Evolutionary conservation across 2,113 vertebrate genomes (phyloP).

Genomic region (Equus quagga): DNA sequence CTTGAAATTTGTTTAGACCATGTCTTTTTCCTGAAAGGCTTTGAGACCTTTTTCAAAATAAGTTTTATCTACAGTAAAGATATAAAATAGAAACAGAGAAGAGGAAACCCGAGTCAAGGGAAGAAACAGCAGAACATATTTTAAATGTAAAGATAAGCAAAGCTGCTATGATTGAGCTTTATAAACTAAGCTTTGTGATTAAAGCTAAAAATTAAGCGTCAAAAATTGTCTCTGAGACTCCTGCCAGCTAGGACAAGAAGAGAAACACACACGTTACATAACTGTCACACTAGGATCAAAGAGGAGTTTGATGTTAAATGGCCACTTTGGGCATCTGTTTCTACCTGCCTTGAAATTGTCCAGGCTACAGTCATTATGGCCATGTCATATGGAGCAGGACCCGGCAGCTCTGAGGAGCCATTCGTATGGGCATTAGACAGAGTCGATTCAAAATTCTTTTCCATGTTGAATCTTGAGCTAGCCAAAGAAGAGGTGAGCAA

Average conservation of each 20-base stretch:
- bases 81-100: constrained; percentile 53
- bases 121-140: not conserved
- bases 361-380: not conserved
- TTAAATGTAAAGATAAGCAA: constrained; percentile 47
- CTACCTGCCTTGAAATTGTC: not conserved
- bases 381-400: not conserved
- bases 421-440: not conserved
- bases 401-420: not conserved
- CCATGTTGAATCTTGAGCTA: not conserved
- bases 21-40: constrained; percentile 62
- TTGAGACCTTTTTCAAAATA: constrained; percentile 59
- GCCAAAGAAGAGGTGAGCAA: not conserved
- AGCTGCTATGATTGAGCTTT: not conserved
- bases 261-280: not conserved
- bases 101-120: not conserved
- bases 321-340: not conserved
- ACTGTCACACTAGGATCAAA: not conserved
- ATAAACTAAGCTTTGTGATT: not conserved
- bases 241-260: not conserved
- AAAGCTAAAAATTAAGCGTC: constrained; percentile 37
- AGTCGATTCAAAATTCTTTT: not conserved
- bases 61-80: constrained; percentile 49
- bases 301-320: not conserved
- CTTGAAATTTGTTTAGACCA: constrained; percentile 70
- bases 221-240: constrained; percentile 2